phyloP scores from a whole-genome alignment of 2,113 vertebrate species.

The Python bivittatus region DNA sequence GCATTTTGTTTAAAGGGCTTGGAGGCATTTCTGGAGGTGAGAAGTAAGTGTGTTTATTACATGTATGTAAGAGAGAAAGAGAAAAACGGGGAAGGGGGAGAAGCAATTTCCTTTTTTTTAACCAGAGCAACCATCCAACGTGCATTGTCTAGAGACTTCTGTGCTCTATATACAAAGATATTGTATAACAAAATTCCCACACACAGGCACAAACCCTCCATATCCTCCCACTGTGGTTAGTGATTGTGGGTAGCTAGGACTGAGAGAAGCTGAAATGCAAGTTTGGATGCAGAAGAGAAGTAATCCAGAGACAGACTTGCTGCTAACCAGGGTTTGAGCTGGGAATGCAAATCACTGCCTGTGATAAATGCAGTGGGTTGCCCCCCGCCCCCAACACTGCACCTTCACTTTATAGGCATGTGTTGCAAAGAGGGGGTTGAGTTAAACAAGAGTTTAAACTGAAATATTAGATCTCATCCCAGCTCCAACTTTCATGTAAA shows the following conservation, averaged over 20 bases:
- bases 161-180: not conserved
- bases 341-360: not conserved
- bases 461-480: not conserved
- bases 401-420: not conserved
- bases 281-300: not conserved
- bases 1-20: conserved; percentile 82
- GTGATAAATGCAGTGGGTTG: not conserved
- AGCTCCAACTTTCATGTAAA: not conserved
- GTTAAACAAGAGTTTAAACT: not conserved
- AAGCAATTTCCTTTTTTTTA: not conserved
- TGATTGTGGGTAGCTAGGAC: not conserved
- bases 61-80: not conserved
- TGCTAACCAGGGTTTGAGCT: not conserved
- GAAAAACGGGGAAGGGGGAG: not conserved
- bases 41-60: conserved; percentile 28
- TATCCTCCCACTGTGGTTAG: not conserved
- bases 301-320: not conserved
- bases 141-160: not conserved
- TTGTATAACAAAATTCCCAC: not conserved
- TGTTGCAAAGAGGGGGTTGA: not conserved
- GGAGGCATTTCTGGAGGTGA: conserved; percentile 78
- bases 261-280: not conserved
- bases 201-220: not conserved
- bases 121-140: not conserved
- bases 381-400: not conserved